phyloP scores from a whole-genome alignment of 2,797 vertebrate species.

The Oreonectes daqikongensis region DNA sequence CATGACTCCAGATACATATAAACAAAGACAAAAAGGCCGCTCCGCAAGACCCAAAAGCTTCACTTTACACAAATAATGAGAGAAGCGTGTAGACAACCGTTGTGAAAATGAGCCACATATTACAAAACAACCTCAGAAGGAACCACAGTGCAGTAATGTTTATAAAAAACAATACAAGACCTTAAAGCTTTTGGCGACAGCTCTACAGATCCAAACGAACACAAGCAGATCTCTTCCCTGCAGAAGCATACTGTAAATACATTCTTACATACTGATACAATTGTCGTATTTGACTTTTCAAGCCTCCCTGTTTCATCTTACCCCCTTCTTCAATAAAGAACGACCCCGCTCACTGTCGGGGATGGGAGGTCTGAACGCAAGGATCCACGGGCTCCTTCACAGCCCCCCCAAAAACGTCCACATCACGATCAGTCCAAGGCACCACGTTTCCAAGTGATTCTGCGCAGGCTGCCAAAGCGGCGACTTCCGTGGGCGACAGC shows the following conservation, averaged over 20 bases:
- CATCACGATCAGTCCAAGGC: slow-evolving; percentile 89
- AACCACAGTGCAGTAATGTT: slow-evolving; percentile 15
- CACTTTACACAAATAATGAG: slow-evolving; percentile 15
- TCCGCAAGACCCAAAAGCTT: slow-evolving; percentile 3
- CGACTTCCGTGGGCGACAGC: slow-evolving; percentile 84
- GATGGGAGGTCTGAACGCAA: slow-evolving; percentile 72
- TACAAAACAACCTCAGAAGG: slow-evolving; percentile 9
- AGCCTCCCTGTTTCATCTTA: neutral
- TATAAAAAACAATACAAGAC: slow-evolving; percentile 19
- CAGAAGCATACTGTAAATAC: slow-evolving; percentile 18
- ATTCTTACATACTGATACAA: slow-evolving; percentile 4
- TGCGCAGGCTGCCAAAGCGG: slow-evolving; percentile 88
- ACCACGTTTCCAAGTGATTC: slow-evolving; percentile 85
- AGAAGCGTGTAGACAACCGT: slow-evolving; percentile 18
- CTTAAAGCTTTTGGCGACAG: slow-evolving; percentile 42
- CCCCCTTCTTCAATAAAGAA: no score
- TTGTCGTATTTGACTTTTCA: slow-evolving; percentile 6
- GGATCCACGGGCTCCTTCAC: slow-evolving; percentile 83
- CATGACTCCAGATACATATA: neutral
- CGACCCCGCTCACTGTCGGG: slow-evolving; percentile 71
- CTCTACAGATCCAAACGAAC: slow-evolving; percentile 13
- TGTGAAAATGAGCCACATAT: slow-evolving; percentile 27
- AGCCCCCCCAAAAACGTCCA: slow-evolving; percentile 92
- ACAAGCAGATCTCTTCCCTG: slow-evolving; percentile 24
- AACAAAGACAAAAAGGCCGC: neutral